Evolutionary conservation across 2,888 invertebrate species (phyloP).

Genomic region (Hedya salicella): DNA sequence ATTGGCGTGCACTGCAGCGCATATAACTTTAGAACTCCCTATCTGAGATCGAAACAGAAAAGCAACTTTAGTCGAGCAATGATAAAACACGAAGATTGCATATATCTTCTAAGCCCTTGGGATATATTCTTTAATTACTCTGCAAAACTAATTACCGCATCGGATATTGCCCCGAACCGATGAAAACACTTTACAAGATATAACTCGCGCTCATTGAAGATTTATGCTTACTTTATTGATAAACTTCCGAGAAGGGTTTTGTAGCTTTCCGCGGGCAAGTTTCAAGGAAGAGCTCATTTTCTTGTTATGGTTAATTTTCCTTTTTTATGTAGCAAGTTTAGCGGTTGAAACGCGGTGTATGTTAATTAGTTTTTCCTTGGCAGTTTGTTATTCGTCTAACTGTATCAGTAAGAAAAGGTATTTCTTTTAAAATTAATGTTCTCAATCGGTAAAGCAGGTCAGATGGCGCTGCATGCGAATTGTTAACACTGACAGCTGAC

Average conservation of each 20-base stretch:
- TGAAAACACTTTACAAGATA: slow-evolving; percentile 47
- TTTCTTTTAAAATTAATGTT: too few species aligned
- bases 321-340: slow-evolving; percentile 65
- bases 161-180: slow-evolving; percentile 41
- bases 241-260: slow-evolving; percentile 57
- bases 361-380: not conserved
- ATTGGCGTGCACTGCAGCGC: too few species aligned
- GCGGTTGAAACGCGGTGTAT: slow-evolving; percentile 50
- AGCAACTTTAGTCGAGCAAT: slow-evolving; percentile 9
- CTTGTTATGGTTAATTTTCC: slow-evolving; percentile 66
- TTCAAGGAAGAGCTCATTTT: slow-evolving; percentile 59
- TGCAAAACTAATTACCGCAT: slow-evolving; percentile 40
- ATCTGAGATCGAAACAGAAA: slow-evolving; percentile 3
- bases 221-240: slow-evolving; percentile 57
- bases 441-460: too few species aligned
- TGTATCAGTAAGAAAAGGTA: too few species aligned
- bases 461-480: too few species aligned
- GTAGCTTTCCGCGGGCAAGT: slow-evolving; percentile 53
- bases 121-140: slow-evolving; percentile 39
- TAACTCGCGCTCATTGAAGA: slow-evolving; percentile 47
- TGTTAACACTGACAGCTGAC: too few species aligned
- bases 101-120: slow-evolving; percentile 27
- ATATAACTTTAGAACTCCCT: too few species aligned
- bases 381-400: not conserved
- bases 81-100: slow-evolving; percentile 28